Evolutionary conservation across 2,113 vertebrate species (phyloP).

Genomic region (Tragelaphus buxtoni): DNA sequence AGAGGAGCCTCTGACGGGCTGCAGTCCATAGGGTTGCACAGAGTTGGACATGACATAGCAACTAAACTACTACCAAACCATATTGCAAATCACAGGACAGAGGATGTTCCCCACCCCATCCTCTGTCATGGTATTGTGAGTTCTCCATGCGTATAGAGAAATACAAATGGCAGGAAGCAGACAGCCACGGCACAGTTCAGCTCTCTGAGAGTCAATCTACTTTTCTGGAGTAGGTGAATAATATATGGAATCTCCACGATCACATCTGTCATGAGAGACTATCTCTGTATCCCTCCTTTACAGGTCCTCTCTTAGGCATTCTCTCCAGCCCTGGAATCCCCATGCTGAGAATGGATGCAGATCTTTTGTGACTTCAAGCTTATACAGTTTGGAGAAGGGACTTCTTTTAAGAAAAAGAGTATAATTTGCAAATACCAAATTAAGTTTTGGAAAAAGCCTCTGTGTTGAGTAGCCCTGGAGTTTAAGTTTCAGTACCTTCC

Average conservation of each 20-base stretch:
- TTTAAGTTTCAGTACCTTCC: background rate
- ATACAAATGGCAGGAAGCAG: background rate
- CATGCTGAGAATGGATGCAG: background rate
- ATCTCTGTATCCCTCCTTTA: background rate
- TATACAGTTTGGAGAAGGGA: accelerated
- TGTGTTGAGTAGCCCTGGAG: background rate
- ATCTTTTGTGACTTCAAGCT: background rate
- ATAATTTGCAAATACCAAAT: background rate
- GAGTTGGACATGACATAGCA: accelerated
- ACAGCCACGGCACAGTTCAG: accelerated
- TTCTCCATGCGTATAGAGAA: background rate
- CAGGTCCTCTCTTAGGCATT: background rate
- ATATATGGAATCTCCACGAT: background rate
- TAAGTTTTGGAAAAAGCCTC: background rate
- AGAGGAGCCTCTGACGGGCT: background rate
- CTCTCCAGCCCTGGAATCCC: background rate
- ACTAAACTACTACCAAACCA: background rate
- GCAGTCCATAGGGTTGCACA: background rate
- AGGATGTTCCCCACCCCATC: background rate
- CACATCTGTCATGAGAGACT: background rate
- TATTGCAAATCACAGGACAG: background rate
- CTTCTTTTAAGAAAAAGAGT: background rate
- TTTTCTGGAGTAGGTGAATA: background rate
- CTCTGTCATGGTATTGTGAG: background rate
- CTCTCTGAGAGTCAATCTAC: background rate